A percentile compares a stretch with the other conserved stretches of the same genome.
Conservation (phyloP, 2,888 invertebrate genomes). For the Athalia rosae region DNA sequence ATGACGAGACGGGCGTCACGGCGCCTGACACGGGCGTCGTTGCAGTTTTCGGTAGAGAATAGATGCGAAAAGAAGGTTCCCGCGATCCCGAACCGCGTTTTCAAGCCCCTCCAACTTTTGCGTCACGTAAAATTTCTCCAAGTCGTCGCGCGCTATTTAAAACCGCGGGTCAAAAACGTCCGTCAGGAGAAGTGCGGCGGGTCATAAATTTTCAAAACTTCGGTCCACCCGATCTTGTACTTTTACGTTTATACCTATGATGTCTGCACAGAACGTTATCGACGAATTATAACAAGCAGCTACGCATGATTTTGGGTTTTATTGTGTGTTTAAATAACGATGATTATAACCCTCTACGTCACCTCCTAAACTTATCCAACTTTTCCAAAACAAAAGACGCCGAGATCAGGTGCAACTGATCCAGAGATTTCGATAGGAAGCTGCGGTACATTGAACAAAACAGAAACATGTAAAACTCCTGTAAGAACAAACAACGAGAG, state of each 20-base stretch:
- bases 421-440: constrained; percentile 72
- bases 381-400: constrained; percentile 72
- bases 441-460: constrained; percentile 60
- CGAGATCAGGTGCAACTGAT: constrained; percentile 73
- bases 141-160: constrained; percentile 46
- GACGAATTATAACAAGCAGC: not conserved
- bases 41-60: not conserved
- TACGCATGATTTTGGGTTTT: not conserved
- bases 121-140: constrained; percentile 54
- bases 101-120: constrained; percentile 52
- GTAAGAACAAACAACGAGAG: constrained; percentile 49
- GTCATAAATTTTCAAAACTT: not conserved
- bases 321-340: not conserved
- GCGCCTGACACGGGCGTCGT: not conserved
- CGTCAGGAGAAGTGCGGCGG: not conserved
- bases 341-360: constrained; percentile 50
- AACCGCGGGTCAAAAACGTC: not conserved
- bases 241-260: too few relatives aligned
- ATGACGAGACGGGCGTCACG: not conserved
- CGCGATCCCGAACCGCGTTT: constrained; percentile 53
- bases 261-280: too few relatives aligned
- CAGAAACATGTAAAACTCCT: constrained; percentile 31
- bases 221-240: not conserved
- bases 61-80: constrained; percentile 10
- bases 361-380: constrained; percentile 72